Evolutionary conservation across 1,140 invertebrate species (phyloP).

Genomic region (Pantala flavescens): DNA sequence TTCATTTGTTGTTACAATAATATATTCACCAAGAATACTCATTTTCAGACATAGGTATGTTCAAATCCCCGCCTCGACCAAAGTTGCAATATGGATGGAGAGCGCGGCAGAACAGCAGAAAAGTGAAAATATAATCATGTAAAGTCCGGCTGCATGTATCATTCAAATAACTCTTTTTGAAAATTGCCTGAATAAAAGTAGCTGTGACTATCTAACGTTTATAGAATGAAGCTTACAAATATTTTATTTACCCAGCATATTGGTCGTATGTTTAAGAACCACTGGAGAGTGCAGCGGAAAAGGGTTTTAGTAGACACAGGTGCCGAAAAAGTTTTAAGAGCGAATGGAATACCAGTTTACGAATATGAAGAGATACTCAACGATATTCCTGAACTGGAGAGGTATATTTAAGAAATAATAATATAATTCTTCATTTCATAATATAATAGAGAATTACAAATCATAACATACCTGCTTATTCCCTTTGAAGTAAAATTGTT

Average conservation of each 20-base stretch:
- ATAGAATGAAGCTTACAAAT: background rate
- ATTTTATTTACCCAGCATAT: background rate
- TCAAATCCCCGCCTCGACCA: too few relatives aligned
- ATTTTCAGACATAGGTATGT: too few relatives aligned
- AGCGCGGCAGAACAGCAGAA: too few relatives aligned
- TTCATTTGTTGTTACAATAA: too few relatives aligned
- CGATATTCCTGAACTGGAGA: background rate
- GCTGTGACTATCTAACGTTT: background rate
- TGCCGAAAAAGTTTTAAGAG: background rate
- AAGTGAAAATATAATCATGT: too few relatives aligned
- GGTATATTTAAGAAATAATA: background rate
- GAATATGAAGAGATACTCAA: conserved; percentile 1
- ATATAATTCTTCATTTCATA: background rate
- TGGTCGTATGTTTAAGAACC: background rate
- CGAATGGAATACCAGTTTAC: background rate
- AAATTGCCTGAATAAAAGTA: background rate
- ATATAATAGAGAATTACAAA: too few relatives aligned
- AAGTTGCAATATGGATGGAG: too few relatives aligned
- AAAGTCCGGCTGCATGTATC: too few relatives aligned
- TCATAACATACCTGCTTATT: too few relatives aligned
- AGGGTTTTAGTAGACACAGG: background rate
- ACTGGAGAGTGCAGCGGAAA: background rate
- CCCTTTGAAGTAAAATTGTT: background rate
- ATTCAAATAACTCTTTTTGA: background rate
- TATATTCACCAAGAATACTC: too few relatives aligned